phyloP scores from a whole-genome alignment of 2,797 vertebrate genomes.

The Sebastes iracundus region DNA sequence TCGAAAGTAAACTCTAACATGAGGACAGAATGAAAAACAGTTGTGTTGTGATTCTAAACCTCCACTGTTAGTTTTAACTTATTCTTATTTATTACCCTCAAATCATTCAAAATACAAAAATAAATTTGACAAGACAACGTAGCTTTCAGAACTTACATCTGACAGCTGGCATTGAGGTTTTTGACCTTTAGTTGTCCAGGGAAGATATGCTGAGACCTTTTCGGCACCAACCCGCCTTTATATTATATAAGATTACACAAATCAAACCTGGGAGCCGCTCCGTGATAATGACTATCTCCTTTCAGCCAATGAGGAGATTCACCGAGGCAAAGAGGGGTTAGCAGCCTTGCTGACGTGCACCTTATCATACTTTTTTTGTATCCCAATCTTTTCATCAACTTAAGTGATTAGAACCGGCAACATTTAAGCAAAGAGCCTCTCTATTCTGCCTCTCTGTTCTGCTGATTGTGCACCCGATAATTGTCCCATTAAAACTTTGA shows the following conservation, averaged over 20 bases:
- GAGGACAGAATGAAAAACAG: constrained; percentile 4
- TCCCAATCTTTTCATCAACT: constrained; percentile 46
- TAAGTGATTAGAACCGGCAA: constrained; percentile 40
- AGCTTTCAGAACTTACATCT: not conserved
- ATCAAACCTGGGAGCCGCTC: not conserved
- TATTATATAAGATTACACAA: not conserved
- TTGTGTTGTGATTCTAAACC: not conserved
- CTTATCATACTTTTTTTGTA: constrained; percentile 18
- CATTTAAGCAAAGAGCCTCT: constrained; percentile 23
- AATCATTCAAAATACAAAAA: not conserved
- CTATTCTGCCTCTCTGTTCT: constrained; percentile 19
- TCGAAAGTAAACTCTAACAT: constrained; percentile 33
- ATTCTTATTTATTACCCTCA: not conserved
- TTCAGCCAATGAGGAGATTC: not conserved
- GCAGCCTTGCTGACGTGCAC: constrained; percentile 17
- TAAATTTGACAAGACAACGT: not conserved
- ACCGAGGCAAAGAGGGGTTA: constrained; percentile 15
- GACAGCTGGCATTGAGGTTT: constrained; percentile 11
- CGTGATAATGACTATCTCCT: constrained; percentile 5
- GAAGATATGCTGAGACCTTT: not conserved
- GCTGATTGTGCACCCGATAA: constrained; percentile 55
- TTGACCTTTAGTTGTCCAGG: not conserved
- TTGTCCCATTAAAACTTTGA: constrained; percentile 57
- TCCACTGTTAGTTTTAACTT: not conserved
- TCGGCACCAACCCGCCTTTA: not conserved